Evolutionary conservation across 2,113 vertebrate species (phyloP), one percentile per base, ranked within the genome.

Genomic region (Chionis minor): DNA sequence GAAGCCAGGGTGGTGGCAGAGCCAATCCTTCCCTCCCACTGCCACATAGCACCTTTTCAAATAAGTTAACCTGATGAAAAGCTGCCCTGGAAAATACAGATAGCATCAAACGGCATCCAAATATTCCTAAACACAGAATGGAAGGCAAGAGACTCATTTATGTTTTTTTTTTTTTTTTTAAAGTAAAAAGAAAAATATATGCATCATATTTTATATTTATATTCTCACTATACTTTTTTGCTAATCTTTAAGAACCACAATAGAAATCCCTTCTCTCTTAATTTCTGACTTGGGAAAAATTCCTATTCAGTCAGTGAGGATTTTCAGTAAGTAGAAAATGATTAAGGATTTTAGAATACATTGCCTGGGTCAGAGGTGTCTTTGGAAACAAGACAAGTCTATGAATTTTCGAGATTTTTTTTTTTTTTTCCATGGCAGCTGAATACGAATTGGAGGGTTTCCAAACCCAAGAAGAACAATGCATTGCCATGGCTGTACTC

Each of bases 381-480:
- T 91, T 92, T 96, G 81, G 92, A 96, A 95, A 87, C 28, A 87
- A 54, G 78, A 87, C 58, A 92, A 94, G 35, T 32, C 74, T 54
- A 16, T 63, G 92, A 87, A 85, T 73, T 94, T 92, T 86, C 77
- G 63, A n/a, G 23, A 38, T 70, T 77, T 92, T 91, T 89, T 79
- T 91, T 89, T 79, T 38, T 38, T 92, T 89, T 89, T 79, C 66
- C 61, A 61, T 42, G 55, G 70, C 66, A 85, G 66, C 38, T 45
- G 65, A 94, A 65, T 73, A 79, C 2, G 1, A 91, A 56, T 62
- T 91, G 91, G 81, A 96, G 38, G 8, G 28, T 47, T 94, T 88
- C 74, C 91, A 91, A 66, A 91, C 47, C 23, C 30, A 22, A 56
- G 80, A 70, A 77, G n/a, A 79, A 81, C 73, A 71, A 49, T 2